Evolutionary conservation across 1,140 invertebrate genomes (phyloP), one percentile per base, ranked within the genome.

Genomic region (Harpegnathos saltator): DNA sequence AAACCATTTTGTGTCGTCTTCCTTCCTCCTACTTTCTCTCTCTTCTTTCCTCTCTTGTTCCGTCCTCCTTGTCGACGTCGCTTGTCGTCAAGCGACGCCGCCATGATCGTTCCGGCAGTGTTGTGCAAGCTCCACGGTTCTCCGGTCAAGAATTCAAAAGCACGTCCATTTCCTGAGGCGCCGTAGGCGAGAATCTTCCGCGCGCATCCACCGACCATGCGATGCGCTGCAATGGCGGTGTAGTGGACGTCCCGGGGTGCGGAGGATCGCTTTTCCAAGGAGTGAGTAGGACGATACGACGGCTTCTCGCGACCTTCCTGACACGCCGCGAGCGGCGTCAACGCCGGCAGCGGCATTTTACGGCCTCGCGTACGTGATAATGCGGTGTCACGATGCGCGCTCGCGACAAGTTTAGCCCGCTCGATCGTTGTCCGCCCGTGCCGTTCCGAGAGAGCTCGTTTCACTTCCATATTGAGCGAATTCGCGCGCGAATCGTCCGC

Each of bases 171-270:
- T 88, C 71, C 74, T 80, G 75, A 87, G 63, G 85, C 82, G 82
- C 69, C 54, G 71, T 66, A 75, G 71, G 85, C 75, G 75, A 73
- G 73, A n/a, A n/a, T 74, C 82, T 85, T 87, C 68, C 59, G 78
- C 81, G 85, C 86, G 85, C 82, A 89, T 82, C 81, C 82, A 85
- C 82, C 86, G 86, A 86, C 86, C 87, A 90, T 89, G 85, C 89
- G 77, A 89, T 89, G 85, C 84, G 73, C 84, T 85, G 85, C 89
- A 89, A 90, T 90, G 89, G 89, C 89, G 89, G 88, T 86, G 69
- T 87, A 84, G 38, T 44, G 38, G 82, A 63, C 78, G 22, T 50
- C 26, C 81, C 58, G 69, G 17, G 33, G 54, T 69, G 86, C 78
- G 72, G 58, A 82, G 65, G 84, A 58, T 81, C 59, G 74, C 52